Evolutionary conservation across 92 coral and sea anemone species (phyloP).

Genomic region (Epizoanthus fatuus): DNA sequence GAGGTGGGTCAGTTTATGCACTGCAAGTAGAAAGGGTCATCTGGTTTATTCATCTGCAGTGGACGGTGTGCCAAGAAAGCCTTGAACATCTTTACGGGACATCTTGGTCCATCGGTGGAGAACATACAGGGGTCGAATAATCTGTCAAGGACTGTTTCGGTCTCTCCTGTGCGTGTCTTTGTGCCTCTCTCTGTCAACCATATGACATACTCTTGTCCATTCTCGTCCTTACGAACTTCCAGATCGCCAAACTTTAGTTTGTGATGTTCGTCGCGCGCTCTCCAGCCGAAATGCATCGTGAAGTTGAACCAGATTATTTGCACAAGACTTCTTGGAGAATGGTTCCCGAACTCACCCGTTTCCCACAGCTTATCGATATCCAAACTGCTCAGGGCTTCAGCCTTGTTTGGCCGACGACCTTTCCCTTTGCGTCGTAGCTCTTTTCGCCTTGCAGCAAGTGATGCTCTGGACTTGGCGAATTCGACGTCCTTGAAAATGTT

Average conservation of each 20-base stretch:
- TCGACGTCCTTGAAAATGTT: background rate
- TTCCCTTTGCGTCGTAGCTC: background rate
- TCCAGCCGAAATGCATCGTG: conserved; percentile 16
- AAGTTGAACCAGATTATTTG: conserved; percentile 2
- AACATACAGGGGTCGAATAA: conserved; percentile 49
- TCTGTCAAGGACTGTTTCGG: conserved; percentile 50
- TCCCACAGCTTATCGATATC: conserved; percentile 30
- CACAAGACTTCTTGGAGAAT: background rate
- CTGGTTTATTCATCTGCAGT: conserved; percentile 22
- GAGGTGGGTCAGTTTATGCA: conserved; percentile 1
- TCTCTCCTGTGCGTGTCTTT: conserved; percentile 61
- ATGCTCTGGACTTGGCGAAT: background rate
- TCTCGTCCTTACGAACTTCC: conserved; percentile 37
- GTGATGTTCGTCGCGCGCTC: conserved; percentile 9
- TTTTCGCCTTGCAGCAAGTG: conserved; percentile 4
- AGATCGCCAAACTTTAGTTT: conserved; percentile 41
- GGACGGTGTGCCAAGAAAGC: conserved; percentile 24
- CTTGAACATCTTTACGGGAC: conserved; percentile 43
- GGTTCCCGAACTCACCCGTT: background rate
- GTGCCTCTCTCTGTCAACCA: conserved; percentile 49
- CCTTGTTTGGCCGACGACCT: background rate
- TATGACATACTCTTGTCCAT: conserved; percentile 43
- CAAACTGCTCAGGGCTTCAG: background rate
- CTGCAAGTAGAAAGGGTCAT: conserved; percentile 20
- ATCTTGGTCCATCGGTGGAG: conserved; percentile 40